Conservation (phyloP, 2,888 invertebrate species). For the Onthophagus sagittarius region DNA sequence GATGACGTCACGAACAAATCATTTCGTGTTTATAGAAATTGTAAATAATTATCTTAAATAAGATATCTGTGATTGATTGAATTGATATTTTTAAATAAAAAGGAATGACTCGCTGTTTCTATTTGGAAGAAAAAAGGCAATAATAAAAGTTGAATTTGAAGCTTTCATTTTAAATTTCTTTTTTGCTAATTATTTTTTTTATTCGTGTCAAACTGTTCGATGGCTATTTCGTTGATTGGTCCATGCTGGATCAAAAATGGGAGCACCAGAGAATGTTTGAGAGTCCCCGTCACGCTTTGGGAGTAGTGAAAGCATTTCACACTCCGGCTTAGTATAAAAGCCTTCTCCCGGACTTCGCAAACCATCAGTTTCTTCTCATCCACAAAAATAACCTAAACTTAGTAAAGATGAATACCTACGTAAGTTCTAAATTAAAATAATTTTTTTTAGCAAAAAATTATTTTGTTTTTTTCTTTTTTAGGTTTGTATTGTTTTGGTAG, state of each 20-base stretch:
- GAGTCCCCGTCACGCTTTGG: conserved; percentile 21
- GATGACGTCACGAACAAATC: not conserved
- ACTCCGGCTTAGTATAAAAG: not conserved
- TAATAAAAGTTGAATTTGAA: not conserved
- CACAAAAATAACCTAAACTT: not conserved
- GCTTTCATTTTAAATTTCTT: not conserved
- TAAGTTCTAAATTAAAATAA: not conserved
- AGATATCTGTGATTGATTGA: too few relatives aligned
- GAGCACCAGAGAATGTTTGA: conserved; percentile 19
- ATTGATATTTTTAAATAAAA: not conserved
- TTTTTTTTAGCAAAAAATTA: not conserved
- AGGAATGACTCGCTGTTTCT: not conserved
- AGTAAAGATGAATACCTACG: conserved; percentile 7
- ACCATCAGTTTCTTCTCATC: conserved; percentile 2
- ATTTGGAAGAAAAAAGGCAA: not conserved
- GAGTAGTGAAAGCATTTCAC: conserved; percentile 26
- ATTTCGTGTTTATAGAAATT: not conserved
- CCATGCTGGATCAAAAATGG: not conserved
- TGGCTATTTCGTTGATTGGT: not conserved
- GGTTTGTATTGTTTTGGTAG: conserved; percentile 18
- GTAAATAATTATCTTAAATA: not conserved
- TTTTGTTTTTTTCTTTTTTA: conserved; percentile 1
- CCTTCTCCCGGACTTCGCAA: not conserved
- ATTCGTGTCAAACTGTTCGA: not conserved
- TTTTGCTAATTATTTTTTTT: not conserved